phyloP scores from a whole-genome alignment of 1,140 invertebrate species.

The Drosophila erecta region DNA sequence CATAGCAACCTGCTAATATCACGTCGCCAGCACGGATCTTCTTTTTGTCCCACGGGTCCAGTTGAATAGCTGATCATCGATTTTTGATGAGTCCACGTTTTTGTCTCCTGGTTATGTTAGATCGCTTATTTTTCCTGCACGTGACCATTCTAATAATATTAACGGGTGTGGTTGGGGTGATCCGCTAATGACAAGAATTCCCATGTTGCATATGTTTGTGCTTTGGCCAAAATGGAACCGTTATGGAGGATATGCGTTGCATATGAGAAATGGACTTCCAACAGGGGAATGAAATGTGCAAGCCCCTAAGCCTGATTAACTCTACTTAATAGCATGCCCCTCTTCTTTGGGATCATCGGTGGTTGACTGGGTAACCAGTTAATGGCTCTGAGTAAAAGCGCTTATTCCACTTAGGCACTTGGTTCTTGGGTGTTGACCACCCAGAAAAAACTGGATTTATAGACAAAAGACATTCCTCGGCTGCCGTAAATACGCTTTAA shows the following conservation, averaged over 20 bases:
- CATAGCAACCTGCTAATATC: conserved; percentile 52
- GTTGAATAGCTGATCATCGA: conserved; percentile 47
- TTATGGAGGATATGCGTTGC: conserved; percentile 38
- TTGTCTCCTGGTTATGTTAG: conserved; percentile 63
- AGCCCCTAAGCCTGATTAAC: conserved; percentile 17
- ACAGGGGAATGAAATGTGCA: background rate
- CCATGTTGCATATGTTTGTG: conserved; percentile 45
- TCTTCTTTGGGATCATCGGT: conserved; percentile 1
- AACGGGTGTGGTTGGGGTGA: background rate
- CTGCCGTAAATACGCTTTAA: conserved; percentile 65
- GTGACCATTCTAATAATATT: conserved; percentile 27
- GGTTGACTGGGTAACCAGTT: background rate
- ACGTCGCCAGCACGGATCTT: conserved; percentile 33
- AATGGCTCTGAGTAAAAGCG: conserved; percentile 6
- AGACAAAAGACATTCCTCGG: conserved; percentile 32
- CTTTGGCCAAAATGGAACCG: conserved; percentile 21
- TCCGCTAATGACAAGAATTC: conserved; percentile 67
- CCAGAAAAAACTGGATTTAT: conserved; percentile 24
- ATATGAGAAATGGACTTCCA: conserved; percentile 56
- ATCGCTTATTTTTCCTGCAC: conserved; percentile 48
- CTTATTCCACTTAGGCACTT: background rate
- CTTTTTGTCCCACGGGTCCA: conserved; percentile 25
- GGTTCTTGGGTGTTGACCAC: conserved; percentile 51
- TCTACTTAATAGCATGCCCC: conserved; percentile 53
- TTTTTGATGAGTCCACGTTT: conserved; percentile 59